phyloP scores from a whole-genome alignment of 1,140 invertebrate genomes.

The Campoletis sonorensis region DNA sequence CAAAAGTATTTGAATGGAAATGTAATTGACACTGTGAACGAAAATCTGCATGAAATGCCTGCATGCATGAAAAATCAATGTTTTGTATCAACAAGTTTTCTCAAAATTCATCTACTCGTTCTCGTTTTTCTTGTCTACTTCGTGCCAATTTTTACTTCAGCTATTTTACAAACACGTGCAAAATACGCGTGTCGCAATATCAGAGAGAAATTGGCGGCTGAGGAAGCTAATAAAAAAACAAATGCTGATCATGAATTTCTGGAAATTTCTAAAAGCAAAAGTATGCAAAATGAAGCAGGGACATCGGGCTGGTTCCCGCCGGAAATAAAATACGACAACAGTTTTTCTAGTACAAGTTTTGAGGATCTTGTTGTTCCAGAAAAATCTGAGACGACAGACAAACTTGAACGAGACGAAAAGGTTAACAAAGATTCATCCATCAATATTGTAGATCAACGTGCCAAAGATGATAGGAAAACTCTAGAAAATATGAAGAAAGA shows the following conservation, averaged over 20 bases:
- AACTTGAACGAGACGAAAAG: not conserved
- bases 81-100: constrained; percentile 58
- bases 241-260: too few relatives aligned
- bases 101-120: constrained; percentile 59
- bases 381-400: not conserved
- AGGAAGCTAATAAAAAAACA: not conserved
- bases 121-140: constrained; percentile 63
- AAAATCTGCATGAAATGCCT: not conserved
- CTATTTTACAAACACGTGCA: constrained; percentile 54
- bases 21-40: not conserved
- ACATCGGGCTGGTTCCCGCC: constrained; percentile 34
- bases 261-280: not conserved
- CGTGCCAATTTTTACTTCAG: constrained; percentile 58
- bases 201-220: constrained; percentile 27
- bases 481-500: constrained; percentile 9
- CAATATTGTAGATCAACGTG: not conserved
- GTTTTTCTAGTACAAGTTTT: not conserved
- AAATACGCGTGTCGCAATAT: constrained; percentile 48
- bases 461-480: not conserved
- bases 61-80: constrained; percentile 54
- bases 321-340: not conserved
- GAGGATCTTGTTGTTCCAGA: constrained; percentile 10
- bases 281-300: not conserved
- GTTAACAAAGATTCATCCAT: not conserved
- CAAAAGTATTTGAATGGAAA: constrained; percentile 1